phyloP scores from a whole-genome alignment of 2,113 vertebrate genomes.

The Lepus americanus region DNA sequence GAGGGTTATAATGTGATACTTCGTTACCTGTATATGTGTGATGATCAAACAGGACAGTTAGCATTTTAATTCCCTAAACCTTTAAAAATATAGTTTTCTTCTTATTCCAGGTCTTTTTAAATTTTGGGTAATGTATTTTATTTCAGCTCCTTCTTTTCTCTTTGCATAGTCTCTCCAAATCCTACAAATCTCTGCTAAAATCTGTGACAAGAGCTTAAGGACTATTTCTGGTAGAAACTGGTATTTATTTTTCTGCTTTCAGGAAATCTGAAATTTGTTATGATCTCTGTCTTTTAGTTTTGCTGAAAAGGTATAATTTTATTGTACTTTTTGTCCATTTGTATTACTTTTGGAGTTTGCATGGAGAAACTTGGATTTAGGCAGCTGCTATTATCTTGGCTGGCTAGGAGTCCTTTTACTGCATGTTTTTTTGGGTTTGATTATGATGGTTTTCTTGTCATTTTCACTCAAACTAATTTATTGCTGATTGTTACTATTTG shows the following conservation, averaged over 20 bases:
- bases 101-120: neutral
- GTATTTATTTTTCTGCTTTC: neutral
- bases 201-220: neutral
- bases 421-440: neutral
- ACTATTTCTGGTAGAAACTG: neutral
- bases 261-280: neutral
- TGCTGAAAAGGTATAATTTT: neutral
- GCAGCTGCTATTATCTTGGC: neutral
- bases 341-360: neutral
- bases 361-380: neutral
- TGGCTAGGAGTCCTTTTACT: neutral
- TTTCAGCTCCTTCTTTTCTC: neutral
- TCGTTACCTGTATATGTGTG: too few species aligned
- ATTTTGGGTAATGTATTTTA: neutral
- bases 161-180: neutral
- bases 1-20: too few species aligned
- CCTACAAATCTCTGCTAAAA: neutral
- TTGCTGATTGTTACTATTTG: constrained; percentile 7
- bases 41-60: too few species aligned
- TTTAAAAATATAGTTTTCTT: neutral
- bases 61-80: too few species aligned
- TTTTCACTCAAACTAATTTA: constrained; percentile 16
- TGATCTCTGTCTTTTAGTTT: constrained; percentile 23
- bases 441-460: neutral
- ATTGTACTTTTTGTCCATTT: neutral